Conservation (phyloP, 2,888 invertebrate species). For the Trichogramma dendrolimi region DNA sequence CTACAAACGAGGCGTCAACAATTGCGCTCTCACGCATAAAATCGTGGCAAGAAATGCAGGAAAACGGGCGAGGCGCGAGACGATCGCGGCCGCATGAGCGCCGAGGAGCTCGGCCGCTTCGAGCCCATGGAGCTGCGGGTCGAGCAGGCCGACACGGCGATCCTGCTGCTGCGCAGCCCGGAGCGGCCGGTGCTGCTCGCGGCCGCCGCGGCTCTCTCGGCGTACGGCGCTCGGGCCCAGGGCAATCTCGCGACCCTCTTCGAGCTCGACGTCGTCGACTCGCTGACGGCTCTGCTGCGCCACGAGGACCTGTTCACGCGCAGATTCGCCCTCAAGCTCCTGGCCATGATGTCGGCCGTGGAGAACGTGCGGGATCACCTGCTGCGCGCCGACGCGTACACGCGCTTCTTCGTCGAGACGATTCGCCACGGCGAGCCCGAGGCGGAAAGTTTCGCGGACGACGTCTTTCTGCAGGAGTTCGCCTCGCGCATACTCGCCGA, state of each 20-base stretch:
- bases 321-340: slow-evolving; percentile 56
- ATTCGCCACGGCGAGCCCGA: slow-evolving; percentile 30
- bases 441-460: slow-evolving; percentile 42
- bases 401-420: slow-evolving; percentile 52
- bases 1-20: too few species aligned
- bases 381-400: slow-evolving; percentile 48
- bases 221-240: slow-evolving; percentile 51
- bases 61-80: too few species aligned
- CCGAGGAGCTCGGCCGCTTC: slow-evolving; percentile 25
- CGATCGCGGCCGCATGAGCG: too few species aligned
- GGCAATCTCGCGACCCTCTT: slow-evolving; percentile 39
- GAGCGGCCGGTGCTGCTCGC: slow-evolving; percentile 50
- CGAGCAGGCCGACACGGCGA: slow-evolving; percentile 39
- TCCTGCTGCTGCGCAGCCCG: slow-evolving; percentile 40
- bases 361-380: slow-evolving; percentile 54
- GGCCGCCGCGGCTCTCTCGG: slow-evolving; percentile 53
- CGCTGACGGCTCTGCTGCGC: slow-evolving; percentile 35
- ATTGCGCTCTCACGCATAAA: too few species aligned
- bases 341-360: slow-evolving; percentile 56
- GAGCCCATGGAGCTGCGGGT: slow-evolving; percentile 38
- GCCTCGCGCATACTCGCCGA: slow-evolving; percentile 56
- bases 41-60: too few species aligned
- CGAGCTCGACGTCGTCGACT: slow-evolving; percentile 38
- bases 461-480: slow-evolving; percentile 57
- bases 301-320: slow-evolving; percentile 43